Base-by-base conservation (phyloP, 2,888 invertebrate species). In the Cenopis cana region DNA sequence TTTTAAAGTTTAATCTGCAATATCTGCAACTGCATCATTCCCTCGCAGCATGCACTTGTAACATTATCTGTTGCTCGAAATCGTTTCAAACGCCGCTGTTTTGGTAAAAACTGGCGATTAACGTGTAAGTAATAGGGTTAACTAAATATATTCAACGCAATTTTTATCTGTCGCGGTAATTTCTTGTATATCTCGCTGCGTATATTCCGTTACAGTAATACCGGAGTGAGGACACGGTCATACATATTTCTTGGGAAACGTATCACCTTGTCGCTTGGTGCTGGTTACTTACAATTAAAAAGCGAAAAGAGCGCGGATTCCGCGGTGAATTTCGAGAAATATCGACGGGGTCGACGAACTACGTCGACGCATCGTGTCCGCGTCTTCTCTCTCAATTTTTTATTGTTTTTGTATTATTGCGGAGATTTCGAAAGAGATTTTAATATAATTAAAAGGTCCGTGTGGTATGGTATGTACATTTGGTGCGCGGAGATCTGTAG, bases 221-320 rank as follows among this genome's bases (percentile, higher is more conserved):
- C 86, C 85, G 82, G 84, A 78, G 81, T 82, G 82, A 84, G 83
- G 85, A 83, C 82, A 84, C 79, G 85, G 81, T 81, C 79, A 83
- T 87, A 83, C 82, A 87, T 88, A 83, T 89, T 88, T 89, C 89
- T 84, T 85, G 84, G 84, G 86, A 89, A 90, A 91, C 88, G 83
- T 91, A 91, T 91, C 91, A 89, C 90, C 89, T 89, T 88, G 89
- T 88, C 88, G 86, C 80, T 83, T 87, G 85, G 86, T 87, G 88
- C 87, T 86, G 89, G 87, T 88, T 88, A 87, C 87, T 86, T 88
- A 90, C 92, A 92, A 93, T 93, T 93, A 93, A 93, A 92, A 92
- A 89, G 89, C 91, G 90, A 91, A 90, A 92, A 91, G 89, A 90
- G 86, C 89, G 86, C 82, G 87, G 89, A 93, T 89, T 91, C 90